Percentiles rank a stretch among this genome's conserved stretches.
phyloP scores from a whole-genome alignment of 2,888 invertebrate genomes.

The Seira musarum region DNA sequence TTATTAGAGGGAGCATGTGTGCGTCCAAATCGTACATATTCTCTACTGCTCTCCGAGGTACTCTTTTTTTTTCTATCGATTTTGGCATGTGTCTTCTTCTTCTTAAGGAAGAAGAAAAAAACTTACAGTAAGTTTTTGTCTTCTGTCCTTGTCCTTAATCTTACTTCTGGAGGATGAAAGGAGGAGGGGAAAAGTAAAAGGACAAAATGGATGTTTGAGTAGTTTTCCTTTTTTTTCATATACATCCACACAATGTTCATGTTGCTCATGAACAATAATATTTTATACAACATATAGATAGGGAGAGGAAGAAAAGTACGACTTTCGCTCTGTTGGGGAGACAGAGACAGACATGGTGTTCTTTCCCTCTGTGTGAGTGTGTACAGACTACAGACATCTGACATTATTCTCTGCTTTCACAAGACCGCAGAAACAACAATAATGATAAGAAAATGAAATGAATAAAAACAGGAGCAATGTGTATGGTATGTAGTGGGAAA shows the following conservation, averaged over 20 bases:
- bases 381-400: conserved; percentile 8
- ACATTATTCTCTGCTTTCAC: conserved; percentile 8
- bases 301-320: neutral
- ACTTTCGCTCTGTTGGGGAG: neutral
- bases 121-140: conserved; percentile 16
- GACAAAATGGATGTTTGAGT: conserved; percentile 43
- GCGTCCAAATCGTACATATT: neutral
- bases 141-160: conserved; percentile 54
- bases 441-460: conserved; percentile 50
- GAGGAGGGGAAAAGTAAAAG: conserved; percentile 25
- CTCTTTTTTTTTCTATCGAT: conserved; percentile 35
- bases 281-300: neutral
- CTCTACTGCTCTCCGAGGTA: neutral
- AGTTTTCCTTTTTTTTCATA: conserved; percentile 5
- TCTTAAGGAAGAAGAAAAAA: conserved; percentile 14
- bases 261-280: conserved; percentile 7
- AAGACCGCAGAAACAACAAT: conserved; percentile 33
- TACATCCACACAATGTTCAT: neutral
- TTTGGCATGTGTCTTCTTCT: conserved; percentile 18
- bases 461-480: too few relatives aligned
- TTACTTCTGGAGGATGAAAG: conserved; percentile 13
- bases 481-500: conserved; percentile 21
- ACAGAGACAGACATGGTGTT: neutral
- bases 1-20: conserved; percentile 12
- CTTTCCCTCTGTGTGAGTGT: neutral